Evolutionary conservation across 2,888 invertebrate genomes (phyloP).

Genomic region (Villa cingulata): DNA sequence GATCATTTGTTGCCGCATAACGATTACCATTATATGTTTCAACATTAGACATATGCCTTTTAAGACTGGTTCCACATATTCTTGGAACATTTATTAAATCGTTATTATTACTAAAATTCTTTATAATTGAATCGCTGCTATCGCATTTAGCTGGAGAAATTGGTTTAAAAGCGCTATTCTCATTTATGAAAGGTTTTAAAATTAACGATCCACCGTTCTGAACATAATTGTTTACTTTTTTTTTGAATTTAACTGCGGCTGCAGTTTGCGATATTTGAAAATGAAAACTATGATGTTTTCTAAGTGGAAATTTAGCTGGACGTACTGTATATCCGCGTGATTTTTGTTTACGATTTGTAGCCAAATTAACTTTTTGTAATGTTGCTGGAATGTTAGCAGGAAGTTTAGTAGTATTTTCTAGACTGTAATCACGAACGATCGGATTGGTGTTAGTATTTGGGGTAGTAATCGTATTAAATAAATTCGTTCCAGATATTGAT

Average conservation of each 20-base stretch:
- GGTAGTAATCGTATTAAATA: no score
- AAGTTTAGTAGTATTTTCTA: no score
- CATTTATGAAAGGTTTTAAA: slow-evolving; percentile 28
- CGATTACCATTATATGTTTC: slow-evolving; percentile 18
- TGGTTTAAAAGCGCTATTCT: slow-evolving; percentile 33
- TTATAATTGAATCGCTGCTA: slow-evolving; percentile 17
- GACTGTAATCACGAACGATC: no score
- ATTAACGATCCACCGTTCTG: slow-evolving; percentile 23
- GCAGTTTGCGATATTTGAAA: slow-evolving; percentile 33
- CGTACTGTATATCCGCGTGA: slow-evolving; percentile 19
- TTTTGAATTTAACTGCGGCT: slow-evolving; percentile 20
- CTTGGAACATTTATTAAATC: slow-evolving; percentile 13
- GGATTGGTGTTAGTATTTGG: no score
- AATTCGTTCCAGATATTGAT: not conserved
- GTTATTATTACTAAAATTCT: not conserved
- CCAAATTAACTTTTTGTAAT: not conserved
- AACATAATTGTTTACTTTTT: slow-evolving; percentile 1
- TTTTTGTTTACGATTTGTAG: not conserved
- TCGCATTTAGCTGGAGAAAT: slow-evolving; percentile 25
- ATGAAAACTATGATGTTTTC: slow-evolving; percentile 37
- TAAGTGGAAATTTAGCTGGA: slow-evolving; percentile 30
- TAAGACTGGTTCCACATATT: slow-evolving; percentile 21
- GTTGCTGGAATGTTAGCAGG: no score
- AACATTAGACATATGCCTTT: slow-evolving; percentile 20
- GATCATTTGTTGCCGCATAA: slow-evolving; percentile 6